Conservation (phyloP, 2,888 invertebrate species). For the Falcaria lacertinaria region DNA sequence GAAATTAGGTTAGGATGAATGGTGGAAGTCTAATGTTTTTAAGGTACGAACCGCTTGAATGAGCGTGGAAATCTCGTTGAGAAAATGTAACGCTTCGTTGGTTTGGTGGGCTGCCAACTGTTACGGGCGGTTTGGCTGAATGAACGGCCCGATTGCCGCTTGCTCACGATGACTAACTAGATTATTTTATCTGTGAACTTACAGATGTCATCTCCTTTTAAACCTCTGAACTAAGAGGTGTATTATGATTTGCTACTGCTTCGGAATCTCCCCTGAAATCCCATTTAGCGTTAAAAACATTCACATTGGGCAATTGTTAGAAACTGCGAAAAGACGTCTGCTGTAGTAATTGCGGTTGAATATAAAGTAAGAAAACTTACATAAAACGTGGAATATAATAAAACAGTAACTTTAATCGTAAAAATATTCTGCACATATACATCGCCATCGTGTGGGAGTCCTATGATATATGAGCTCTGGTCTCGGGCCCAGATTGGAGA, state of each 20-base stretch:
- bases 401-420: not conserved
- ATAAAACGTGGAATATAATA: no score
- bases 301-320: no score
- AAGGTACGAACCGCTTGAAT: slow-evolving; percentile 24
- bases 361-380: no score
- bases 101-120: slow-evolving; percentile 28
- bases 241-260: no score
- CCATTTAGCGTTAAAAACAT: no score
- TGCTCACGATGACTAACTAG: slow-evolving; percentile 10
- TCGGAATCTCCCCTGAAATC: no score
- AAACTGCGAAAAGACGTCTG: no score
- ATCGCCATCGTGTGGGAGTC: slow-evolving; percentile 29
- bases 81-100: slow-evolving; percentile 30
- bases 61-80: slow-evolving; percentile 32
- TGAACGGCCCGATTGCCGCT: slow-evolving; percentile 18
- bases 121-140: slow-evolving; percentile 24
- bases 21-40: slow-evolving; percentile 23
- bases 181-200: not conserved
- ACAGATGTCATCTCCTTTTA: not conserved
- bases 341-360: no score
- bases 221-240: no score
- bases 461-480: slow-evolving; percentile 30
- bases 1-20: slow-evolving; percentile 38
- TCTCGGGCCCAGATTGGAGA: slow-evolving; percentile 41
- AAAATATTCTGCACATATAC: not conserved